Evolutionary conservation across 1,140 invertebrate species (phyloP), one percentile per base, ranked within the genome.

Genomic region (Octopus sinensis): DNA sequence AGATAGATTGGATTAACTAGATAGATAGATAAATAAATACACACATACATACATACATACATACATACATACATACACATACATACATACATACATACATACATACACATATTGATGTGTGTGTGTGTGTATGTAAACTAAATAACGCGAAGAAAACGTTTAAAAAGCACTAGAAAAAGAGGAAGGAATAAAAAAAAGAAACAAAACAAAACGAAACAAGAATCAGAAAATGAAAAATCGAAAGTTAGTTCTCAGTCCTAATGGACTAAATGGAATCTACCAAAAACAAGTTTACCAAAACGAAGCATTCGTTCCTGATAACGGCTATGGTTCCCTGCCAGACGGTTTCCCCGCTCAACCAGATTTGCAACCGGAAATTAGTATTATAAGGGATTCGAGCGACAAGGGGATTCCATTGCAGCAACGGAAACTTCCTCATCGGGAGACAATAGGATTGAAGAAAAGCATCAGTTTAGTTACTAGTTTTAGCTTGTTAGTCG

Each of bases 401-500:
- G 5, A 6, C 76, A n/a, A 7, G n/a, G 5, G 52, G 43, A 6
- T 6, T 4, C 76, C 76, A 13, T 4, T 13, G 13, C 12, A 77
- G 51, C 4, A 77, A 6, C 30, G 52, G 13, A 6, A 13, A 77
- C 5, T 43, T 77, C 52, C 23, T 23, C 23, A 23, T 23, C 23
- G 23, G 23, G 23, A 23, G 23, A 23, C 23, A 23, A 23, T 23
- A 23, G 6, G n/a, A 9, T 62, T 83, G 54, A 81, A 80, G 53
- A 77, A 79, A 51, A 52, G 54, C 30, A 73, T 84, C 9, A 80
- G 68, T 30, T 17, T 83, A n/a, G 79, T 84, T 54, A 76, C 81
- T 62, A 80, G 82, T 54, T 75, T 76, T 10, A 81, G 82, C 4
- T 84, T 86, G 13, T 54, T 86, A 6, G 51, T 86, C 17, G 82